A percentile compares a stretch with the other conserved stretches of the same genome.
These are phyloP conservation scores for Crambe crambe DNA, from an alignment of 37 sponge, comb jelly and placozoan species.

Conservation along the genomic window DNA sequence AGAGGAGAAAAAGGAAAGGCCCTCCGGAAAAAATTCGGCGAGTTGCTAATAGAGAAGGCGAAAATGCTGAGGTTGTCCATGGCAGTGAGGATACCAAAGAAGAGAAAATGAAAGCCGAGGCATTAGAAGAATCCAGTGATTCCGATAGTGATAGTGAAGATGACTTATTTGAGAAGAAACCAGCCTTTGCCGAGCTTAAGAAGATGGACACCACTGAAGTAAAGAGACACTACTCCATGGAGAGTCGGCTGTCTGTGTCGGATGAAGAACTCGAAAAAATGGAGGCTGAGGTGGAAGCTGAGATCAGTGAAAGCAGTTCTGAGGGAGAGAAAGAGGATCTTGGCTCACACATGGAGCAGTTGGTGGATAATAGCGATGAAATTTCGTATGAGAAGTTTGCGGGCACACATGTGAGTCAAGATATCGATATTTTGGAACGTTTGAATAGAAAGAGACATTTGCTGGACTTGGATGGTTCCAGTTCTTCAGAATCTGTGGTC, in stretches of 20 bases:
- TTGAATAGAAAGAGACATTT: constrained; percentile 20
- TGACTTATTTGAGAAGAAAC: neutral
- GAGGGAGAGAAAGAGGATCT: constrained; percentile 19
- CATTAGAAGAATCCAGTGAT: neutral
- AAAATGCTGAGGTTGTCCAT: neutral
- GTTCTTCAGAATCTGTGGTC: constrained; percentile 14
- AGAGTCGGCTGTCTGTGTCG: constrained; percentile 57
- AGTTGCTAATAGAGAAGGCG: neutral
- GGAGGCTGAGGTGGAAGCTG: constrained; percentile 84
- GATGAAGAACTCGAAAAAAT: constrained; percentile 77
- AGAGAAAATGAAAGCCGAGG: neutral
- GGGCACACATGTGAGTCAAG: constrained; percentile 12
- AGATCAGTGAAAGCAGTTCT: constrained; percentile 18
- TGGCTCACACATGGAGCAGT: neutral
- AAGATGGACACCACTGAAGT: constrained; percentile 7
- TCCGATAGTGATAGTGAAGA: neutral
- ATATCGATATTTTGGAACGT: neutral
- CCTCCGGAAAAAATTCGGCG: neutral
- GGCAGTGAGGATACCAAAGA: neutral
- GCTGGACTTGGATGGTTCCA: constrained; percentile 13
- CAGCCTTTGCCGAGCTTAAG: neutral
- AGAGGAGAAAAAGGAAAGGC: neutral
- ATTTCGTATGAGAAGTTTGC: constrained; percentile 30
- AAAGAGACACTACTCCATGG: constrained; percentile 22
- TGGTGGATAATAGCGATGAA: neutral